A percentile compares a stretch with the other conserved stretches of the same genome.
Evolutionary conservation across 2,888 invertebrate species (phyloP).

Genomic region (Griposia aprilina): DNA sequence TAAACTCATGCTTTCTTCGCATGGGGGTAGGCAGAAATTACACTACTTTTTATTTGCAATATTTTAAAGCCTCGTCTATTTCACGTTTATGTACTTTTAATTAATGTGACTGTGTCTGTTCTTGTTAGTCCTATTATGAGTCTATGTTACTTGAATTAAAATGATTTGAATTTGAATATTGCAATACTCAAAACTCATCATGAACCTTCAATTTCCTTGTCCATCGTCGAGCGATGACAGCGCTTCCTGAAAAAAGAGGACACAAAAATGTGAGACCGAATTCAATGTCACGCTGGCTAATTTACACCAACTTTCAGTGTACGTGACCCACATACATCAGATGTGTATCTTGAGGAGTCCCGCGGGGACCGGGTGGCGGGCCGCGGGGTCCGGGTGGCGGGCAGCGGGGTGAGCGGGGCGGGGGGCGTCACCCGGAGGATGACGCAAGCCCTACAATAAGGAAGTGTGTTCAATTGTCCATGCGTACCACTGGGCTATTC

Average conservation of each 20-base stretch:
- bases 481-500: constrained; percentile 73
- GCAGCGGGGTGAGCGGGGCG: constrained; percentile 22
- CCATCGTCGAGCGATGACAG: background rate
- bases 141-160: too few relatives aligned
- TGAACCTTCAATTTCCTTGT: constrained; percentile 18
- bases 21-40: too few relatives aligned
- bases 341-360: constrained; percentile 47
- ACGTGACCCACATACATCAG: constrained; percentile 44
- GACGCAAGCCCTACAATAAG: constrained; percentile 84
- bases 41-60: background rate
- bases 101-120: too few relatives aligned
- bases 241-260: constrained; percentile 30
- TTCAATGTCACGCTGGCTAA: constrained; percentile 46
- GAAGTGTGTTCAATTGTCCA: constrained; percentile 85
- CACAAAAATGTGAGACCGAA: constrained; percentile 9
- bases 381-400: constrained; percentile 8
- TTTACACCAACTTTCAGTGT: constrained; percentile 49
- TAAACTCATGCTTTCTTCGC: too few relatives aligned
- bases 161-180: background rate
- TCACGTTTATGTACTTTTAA: background rate
- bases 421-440: constrained; percentile 67
- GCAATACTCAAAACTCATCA: constrained; percentile 9
- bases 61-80: background rate
- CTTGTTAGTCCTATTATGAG: too few relatives aligned
- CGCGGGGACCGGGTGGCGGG: constrained; percentile 23